Evolutionary conservation across 1,140 invertebrate species (phyloP), one percentile per base, ranked within the genome.

Genomic region (Drosophila orosa): DNA sequence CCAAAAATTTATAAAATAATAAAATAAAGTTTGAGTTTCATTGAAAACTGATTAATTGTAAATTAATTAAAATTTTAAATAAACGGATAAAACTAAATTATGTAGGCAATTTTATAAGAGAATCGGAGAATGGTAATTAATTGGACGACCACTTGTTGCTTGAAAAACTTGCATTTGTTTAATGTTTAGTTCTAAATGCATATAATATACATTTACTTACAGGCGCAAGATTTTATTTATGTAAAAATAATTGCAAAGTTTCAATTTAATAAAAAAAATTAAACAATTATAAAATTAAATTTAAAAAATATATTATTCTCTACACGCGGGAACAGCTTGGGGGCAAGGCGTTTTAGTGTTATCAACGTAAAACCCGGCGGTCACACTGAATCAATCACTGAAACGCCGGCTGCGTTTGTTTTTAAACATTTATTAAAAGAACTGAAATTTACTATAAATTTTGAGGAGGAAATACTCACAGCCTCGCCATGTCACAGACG

Each of bases 401-500:
- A n/a, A 22, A 69, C 61, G 66, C 66, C 68, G 58, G 68, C 42
- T 54, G 50, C 15, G 7, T 33, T 52, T 52, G 24, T 27, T 48
- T 31, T 74, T 39, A 54, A 54, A 54, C 6, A 17, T 12, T 48
- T 50, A 55, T 31, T 2, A 45, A 25, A 45, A 25, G 3, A 67
- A 58, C 15, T 39, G 3, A 0, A 40, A 42, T 50, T 57, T 57
- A 17, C 31, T 27, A 15, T 4, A 29, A 33, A 54, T 57, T 45
- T 40, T 35, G 12, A 15, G 25, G 22, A 13, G 4, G 6, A 42
- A 17, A 13, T 39, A 13, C 22, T n/a, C 19, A 31, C 17, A 13
- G 15, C 31, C n/a, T 12, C 5, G 27, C 31, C 24, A 86, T 87
- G 84, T 55, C 72, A 6, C 67, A 69, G 5, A 22, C 67, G 1